Percentiles rank a stretch among this genome's conserved stretches.
phyloP scores from a whole-genome alignment of 2,113 vertebrate genomes.

The human region DNA sequence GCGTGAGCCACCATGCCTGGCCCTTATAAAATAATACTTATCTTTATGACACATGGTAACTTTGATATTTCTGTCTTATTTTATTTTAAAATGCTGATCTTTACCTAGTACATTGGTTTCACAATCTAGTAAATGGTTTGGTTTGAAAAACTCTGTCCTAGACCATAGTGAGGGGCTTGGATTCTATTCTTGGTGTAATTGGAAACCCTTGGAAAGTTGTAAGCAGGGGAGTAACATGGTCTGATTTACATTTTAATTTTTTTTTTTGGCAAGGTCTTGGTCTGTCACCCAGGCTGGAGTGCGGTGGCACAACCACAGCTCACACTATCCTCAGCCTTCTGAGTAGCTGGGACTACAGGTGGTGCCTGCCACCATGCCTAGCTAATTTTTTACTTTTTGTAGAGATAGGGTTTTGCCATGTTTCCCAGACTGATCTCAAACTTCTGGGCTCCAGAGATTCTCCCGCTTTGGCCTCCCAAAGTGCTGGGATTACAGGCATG shows the following conservation, averaged over 20 bases:
- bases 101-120: neutral
- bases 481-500: too few species aligned
- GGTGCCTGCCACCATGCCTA: too few species aligned
- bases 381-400: too few species aligned
- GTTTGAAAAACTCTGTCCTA: neutral
- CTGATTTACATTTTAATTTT: neutral
- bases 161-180: neutral
- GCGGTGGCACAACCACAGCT: too few species aligned
- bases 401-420: too few species aligned
- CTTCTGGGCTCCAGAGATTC: too few species aligned
- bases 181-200: neutral
- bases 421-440: too few species aligned
- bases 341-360: too few species aligned
- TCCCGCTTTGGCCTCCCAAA: too few species aligned
- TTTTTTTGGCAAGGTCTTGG: too few species aligned
- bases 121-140: neutral
- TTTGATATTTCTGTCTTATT: neutral
- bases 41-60: neutral
- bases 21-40: neutral
- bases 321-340: too few species aligned
- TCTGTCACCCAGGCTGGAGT: too few species aligned
- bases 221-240: neutral
- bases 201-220: neutral
- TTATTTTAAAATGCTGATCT: neutral
- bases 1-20: neutral